Conservation (phyloP, 2,797 vertebrate genomes). For the Pantherophis vulpinus region DNA sequence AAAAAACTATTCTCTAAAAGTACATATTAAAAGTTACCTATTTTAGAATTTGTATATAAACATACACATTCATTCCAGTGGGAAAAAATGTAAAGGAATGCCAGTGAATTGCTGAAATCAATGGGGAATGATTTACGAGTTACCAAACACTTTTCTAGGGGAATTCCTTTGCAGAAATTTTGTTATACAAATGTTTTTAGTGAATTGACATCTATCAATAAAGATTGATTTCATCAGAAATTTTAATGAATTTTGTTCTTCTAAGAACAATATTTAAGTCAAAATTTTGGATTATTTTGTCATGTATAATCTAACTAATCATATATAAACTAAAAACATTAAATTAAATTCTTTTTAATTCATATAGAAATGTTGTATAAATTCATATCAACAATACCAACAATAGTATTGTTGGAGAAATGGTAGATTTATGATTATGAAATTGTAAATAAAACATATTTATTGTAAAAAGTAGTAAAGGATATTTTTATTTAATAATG, state of each 20-base stretch:
- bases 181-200: neutral
- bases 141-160: neutral
- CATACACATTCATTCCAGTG: neutral
- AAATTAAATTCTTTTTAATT: neutral
- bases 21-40: neutral
- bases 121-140: neutral
- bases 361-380: neutral
- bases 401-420: neutral
- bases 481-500: neutral
- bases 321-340: neutral
- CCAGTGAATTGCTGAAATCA: neutral
- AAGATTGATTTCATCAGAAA: neutral
- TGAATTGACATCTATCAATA: neutral
- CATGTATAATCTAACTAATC: neutral
- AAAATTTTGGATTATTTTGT: neutral
- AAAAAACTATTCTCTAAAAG: neutral
- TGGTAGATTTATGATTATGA: neutral
- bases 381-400: no score
- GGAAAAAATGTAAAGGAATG: neutral
- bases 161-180: neutral
- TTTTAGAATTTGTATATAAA: neutral
- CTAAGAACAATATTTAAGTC: neutral
- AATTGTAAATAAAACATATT: neutral
- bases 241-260: neutral
- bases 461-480: neutral